phyloP scores from a whole-genome alignment of 2,888 invertebrate genomes.

The Calameuta idolon region DNA sequence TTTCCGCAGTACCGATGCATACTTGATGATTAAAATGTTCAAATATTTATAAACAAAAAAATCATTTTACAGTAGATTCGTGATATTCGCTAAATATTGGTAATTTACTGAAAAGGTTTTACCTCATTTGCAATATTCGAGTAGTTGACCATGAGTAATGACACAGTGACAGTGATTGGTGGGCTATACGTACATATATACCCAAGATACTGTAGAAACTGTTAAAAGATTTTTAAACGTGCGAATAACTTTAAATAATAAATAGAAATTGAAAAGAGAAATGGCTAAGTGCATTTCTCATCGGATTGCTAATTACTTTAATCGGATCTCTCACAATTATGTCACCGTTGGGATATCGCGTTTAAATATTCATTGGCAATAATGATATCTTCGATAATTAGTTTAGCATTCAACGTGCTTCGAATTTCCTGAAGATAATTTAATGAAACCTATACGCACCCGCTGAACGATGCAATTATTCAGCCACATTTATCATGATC shows the following conservation, averaged over 20 bases:
- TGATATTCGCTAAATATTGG: background rate
- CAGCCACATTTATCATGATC: no score
- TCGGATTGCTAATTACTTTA: background rate
- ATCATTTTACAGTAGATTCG: background rate
- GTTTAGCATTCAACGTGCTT: background rate
- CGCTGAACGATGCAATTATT: background rate
- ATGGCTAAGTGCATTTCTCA: background rate
- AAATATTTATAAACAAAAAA: background rate
- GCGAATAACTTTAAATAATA: background rate
- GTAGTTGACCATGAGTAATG: background rate
- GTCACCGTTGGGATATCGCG: background rate
- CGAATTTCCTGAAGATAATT: background rate
- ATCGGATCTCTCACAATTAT: background rate
- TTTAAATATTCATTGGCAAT: background rate
- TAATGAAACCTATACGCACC: background rate
- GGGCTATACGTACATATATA: background rate
- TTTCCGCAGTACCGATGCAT: no score
- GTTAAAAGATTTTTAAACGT: background rate
- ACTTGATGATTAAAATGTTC: background rate
- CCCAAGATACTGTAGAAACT: background rate
- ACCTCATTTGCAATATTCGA: background rate
- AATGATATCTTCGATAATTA: background rate
- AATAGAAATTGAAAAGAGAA: background rate
- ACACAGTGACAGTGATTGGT: background rate
- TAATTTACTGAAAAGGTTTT: background rate